phyloP scores from a whole-genome alignment of 2,113 vertebrate genomes.

The Pelusios castaneus region DNA sequence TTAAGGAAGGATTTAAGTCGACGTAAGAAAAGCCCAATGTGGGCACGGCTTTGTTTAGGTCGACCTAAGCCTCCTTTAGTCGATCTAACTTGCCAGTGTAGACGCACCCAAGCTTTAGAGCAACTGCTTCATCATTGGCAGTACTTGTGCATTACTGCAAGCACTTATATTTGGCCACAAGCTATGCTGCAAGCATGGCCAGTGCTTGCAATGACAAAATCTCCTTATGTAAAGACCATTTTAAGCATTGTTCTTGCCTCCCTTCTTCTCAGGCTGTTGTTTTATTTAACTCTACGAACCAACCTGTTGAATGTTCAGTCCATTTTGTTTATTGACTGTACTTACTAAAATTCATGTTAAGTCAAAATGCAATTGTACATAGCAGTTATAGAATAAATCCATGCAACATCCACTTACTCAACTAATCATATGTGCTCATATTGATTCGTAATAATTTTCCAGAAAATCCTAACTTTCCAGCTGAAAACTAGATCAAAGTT shows the following conservation, averaged over 20 bases:
- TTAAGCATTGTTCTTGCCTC: background rate
- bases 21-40: too few relatives aligned
- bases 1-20: too few relatives aligned
- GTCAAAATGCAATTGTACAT: background rate
- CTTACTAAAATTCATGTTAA: background rate
- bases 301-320: background rate
- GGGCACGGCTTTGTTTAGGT: too few relatives aligned
- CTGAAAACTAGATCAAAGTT: background rate
- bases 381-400: background rate
- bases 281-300: background rate
- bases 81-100: too few relatives aligned
- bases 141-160: background rate
- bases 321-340: background rate
- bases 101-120: too few relatives aligned
- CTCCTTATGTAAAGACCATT: background rate
- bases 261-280: background rate
- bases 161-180: background rate
- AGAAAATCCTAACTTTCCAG: background rate
- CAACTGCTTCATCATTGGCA: background rate
- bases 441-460: too few relatives aligned
- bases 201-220: accelerated
- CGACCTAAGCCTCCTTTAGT: too few relatives aligned
- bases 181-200: background rate
- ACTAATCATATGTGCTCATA: background rate
- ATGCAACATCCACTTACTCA: background rate